These are phyloP conservation scores for Synanthedon formicaeformis DNA, from an alignment of 2,888 invertebrate species.

Conservation along the genomic window DNA sequence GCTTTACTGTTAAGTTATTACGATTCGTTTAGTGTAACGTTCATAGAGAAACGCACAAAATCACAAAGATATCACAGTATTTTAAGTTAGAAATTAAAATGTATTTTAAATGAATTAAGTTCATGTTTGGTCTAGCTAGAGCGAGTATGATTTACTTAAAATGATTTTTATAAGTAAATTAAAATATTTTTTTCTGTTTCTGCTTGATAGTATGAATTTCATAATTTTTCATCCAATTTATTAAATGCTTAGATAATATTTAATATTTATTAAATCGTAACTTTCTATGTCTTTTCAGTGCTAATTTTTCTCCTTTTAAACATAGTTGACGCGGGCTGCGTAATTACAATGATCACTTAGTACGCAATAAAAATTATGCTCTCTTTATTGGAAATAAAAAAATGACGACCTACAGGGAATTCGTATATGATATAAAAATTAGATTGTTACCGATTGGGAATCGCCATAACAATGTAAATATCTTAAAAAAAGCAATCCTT, in stretches of 20 bases:
- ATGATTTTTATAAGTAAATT: too few species aligned
- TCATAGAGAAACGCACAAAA: conserved; percentile 18
- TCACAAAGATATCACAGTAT: conserved; percentile 6
- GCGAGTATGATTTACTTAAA: conserved; percentile 2
- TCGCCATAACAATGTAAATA: not conserved
- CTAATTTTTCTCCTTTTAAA: too few species aligned
- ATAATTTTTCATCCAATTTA: too few species aligned
- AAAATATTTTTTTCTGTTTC: too few species aligned
- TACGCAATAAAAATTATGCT: conserved; percentile 16
- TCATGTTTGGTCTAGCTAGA: not conserved
- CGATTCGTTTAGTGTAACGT: conserved; percentile 3
- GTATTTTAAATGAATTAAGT: not conserved
- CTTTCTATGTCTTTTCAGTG: too few species aligned
- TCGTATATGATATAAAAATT: conserved; percentile 15
- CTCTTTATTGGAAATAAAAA: conserved; percentile 30
- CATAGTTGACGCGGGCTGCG: too few species aligned
- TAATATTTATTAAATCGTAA: too few species aligned
- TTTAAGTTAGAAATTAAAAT: not conserved
- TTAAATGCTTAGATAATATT: too few species aligned
- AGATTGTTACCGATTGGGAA: conserved; percentile 1
- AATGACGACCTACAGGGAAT: conserved; percentile 57
- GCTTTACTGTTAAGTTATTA: conserved; percentile 12
- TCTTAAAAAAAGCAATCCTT: too few species aligned
- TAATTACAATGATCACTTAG: too few species aligned
- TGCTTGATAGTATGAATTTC: too few species aligned